Evolutionary conservation across 2,113 vertebrate genomes (phyloP).

Genomic region (Ellobius talpinus): DNA sequence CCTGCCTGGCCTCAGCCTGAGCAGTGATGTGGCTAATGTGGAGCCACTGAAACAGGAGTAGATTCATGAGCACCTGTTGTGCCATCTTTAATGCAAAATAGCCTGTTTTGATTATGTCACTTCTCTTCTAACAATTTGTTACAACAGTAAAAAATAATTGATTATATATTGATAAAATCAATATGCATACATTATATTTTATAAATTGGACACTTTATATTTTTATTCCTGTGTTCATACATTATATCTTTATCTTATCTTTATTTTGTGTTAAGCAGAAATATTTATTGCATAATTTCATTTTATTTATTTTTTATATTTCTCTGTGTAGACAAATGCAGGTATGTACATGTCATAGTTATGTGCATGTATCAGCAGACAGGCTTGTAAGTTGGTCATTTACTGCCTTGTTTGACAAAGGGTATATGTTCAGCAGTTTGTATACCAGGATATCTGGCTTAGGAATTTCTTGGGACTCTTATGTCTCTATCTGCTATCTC

Average conservation of each 20-base stretch:
- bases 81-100: neutral
- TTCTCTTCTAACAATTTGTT: neutral
- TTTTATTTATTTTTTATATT: neutral
- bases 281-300: neutral
- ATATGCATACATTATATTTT: neutral
- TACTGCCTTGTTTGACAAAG: neutral
- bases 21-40: too few relatives aligned
- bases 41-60: too few relatives aligned
- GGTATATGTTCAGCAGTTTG: neutral
- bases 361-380: neutral
- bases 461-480: neutral
- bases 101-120: neutral
- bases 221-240: neutral
- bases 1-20: too few relatives aligned
- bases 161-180: neutral
- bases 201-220: neutral
- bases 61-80: too few relatives aligned
- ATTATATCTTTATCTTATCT: neutral
- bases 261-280: neutral
- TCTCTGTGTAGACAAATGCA: neutral
- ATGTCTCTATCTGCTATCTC: neutral
- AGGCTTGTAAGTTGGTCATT: neutral
- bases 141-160: neutral
- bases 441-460: neutral
- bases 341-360: neutral